Base-by-base conservation (phyloP, 1,140 invertebrate genomes). In the Cryptotermes secundus region DNA sequence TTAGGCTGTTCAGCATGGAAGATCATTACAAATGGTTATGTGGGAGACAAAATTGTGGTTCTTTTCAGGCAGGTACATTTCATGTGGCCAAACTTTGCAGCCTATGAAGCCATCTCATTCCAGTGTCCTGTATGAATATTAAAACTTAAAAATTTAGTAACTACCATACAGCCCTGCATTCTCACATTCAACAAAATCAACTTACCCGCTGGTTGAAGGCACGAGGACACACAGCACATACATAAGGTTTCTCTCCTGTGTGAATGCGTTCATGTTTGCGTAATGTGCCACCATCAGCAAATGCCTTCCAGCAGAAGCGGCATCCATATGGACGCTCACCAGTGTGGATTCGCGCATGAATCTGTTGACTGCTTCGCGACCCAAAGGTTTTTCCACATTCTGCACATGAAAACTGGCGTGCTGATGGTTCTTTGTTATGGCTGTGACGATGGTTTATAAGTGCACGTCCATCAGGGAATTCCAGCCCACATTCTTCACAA, bases 181-280 rank as follows among this genome's bases (percentile, higher is more conserved):
- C 45, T 49, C 16, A 49, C 3, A 19, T 0, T 19, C 45, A 49
- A 49, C 22, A 3, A 49, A 26, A 10, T 35, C n/a, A 35, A 45
- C 36, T 82, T 86, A 92, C 91, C 87, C 95, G 92, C 88, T 96
- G 95, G 91, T 96, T 96, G 87, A 96, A 96, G 36, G 95, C 95
- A 81, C 95, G 92, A 22, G 94, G 95, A 89, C 99, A 99, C 79
- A 98, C 95, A n/a, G 96, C 95, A 88, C 99, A 99, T 49, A 95
- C 95, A 89, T 98, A 99, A 26, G 98, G 97, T 90, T 99, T 99
- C 87, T 97, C 96, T 22, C 97, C 96, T 0, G 97, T 98, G 88
- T 99, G 98, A 79, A 99, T 99, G 85, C 99, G 94, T 88, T 99
- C 99, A 89, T 99, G 99, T 87, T 99, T 97, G 22, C 98, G 94